Percentiles rank a stretch among this genome's conserved stretches.
Evolutionary conservation across 2,888 invertebrate species (phyloP).

Genomic region (Oscheius sp.): DNA sequence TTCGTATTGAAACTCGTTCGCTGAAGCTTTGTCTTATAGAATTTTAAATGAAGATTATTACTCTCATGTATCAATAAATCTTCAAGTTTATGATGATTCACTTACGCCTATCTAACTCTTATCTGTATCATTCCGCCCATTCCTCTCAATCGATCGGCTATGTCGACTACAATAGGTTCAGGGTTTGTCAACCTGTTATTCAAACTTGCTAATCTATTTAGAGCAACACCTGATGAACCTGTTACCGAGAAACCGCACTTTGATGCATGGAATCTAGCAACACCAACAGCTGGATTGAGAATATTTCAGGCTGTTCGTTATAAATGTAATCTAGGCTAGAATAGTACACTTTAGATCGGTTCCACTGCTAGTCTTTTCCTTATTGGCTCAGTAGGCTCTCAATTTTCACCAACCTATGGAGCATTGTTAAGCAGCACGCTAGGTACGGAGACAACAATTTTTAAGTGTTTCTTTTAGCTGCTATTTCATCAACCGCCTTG

Average conservation of each 20-base stretch:
- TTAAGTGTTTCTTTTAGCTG: slow-evolving; percentile 9
- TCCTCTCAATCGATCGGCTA: slow-evolving; percentile 19
- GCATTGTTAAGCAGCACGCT: slow-evolving; percentile 34
- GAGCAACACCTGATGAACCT: background rate
- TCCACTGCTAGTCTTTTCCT: slow-evolving; percentile 31
- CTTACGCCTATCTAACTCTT: slow-evolving; percentile 17
- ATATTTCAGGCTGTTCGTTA: slow-evolving; percentile 25
- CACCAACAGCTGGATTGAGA: slow-evolving; percentile 16
- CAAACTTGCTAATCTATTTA: background rate
- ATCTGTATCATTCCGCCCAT: slow-evolving; percentile 10
- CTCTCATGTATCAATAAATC: background rate
- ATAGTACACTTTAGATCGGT: slow-evolving; percentile 33
- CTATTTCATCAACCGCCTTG: slow-evolving; percentile 37
- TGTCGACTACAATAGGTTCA: slow-evolving; percentile 18
- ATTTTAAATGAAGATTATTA: background rate
- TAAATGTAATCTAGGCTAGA: background rate
- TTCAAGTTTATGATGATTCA: slow-evolving; percentile 13
- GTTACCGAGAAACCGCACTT: slow-evolving; percentile 2
- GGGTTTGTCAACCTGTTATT: slow-evolving; percentile 3
- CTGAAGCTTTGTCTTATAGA: background rate
- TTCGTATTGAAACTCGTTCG: background rate
- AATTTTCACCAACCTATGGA: slow-evolving; percentile 44
- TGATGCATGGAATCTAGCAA: slow-evolving; percentile 23
- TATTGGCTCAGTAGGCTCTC: slow-evolving; percentile 43
- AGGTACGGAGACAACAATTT: background rate